A percentile compares a stretch with the other conserved stretches of the same genome.
Evolutionary conservation across 2,888 invertebrate species (phyloP).

Genomic region (Xylota sylvarum): DNA sequence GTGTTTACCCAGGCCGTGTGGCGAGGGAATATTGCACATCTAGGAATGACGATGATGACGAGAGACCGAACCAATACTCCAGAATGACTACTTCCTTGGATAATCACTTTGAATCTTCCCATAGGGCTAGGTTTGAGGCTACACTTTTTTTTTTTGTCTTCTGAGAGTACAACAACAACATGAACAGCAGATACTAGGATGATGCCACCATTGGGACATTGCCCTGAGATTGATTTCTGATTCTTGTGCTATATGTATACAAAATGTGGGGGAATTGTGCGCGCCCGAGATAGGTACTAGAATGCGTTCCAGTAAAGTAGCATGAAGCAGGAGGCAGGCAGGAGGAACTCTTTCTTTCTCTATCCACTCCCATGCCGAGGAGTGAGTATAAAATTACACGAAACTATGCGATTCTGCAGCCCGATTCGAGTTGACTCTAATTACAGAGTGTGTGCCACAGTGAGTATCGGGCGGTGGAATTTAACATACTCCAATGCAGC

Average conservation of each 20-base stretch:
- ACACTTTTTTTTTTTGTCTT: conserved; percentile 11
- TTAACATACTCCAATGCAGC: conserved; percentile 51
- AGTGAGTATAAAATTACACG: conserved; percentile 72
- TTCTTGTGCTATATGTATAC: conserved; percentile 55
- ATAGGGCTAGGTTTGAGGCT: conserved; percentile 49
- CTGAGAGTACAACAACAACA: neutral
- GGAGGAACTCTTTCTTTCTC: conserved; percentile 18
- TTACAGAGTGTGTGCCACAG: conserved; percentile 69
- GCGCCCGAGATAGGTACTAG: conserved; percentile 11
- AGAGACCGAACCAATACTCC: conserved; percentile 18
- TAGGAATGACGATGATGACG: conserved; percentile 35
- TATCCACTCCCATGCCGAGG: conserved; percentile 56
- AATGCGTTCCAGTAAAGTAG: conserved; percentile 75
- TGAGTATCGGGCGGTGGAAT: conserved; percentile 55
- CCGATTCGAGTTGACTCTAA: conserved; percentile 76
- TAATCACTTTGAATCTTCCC: conserved; percentile 69
- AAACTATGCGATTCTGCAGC: conserved; percentile 74
- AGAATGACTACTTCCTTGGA: conserved; percentile 65
- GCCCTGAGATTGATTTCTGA: conserved; percentile 74
- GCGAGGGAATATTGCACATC: conserved; percentile 71
- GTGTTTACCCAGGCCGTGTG: conserved; percentile 35
- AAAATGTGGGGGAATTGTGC: conserved; percentile 1
- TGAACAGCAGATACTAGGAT: conserved; percentile 50
- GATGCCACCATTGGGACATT: conserved; percentile 68
- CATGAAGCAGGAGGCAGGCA: conserved; percentile 27